These are phyloP conservation scores for Brachionus rotundiformis DNA, from an alignment of 1,140 invertebrate species.

Conservation along the genomic window DNA sequence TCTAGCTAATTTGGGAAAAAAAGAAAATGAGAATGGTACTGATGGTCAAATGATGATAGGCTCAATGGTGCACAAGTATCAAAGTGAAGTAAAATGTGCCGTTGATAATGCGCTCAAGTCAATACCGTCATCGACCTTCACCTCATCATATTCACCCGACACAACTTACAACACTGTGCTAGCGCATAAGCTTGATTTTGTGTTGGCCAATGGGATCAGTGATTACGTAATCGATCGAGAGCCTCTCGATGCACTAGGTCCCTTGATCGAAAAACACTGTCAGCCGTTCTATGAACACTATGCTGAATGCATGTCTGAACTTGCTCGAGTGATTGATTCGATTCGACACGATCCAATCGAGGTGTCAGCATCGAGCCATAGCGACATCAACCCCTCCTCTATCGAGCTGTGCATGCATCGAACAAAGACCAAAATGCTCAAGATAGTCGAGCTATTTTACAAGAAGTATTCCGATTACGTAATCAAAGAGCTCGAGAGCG, in stretches of 20 bases:
- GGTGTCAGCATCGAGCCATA: background rate
- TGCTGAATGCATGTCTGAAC: background rate
- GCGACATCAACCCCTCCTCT: background rate
- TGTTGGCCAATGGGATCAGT: background rate
- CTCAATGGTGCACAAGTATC: too few species aligned
- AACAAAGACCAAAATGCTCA: background rate
- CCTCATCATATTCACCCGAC: too few species aligned
- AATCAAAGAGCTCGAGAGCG: background rate
- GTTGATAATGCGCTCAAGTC: background rate
- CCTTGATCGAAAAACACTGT: background rate
- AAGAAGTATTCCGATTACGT: slow-evolving; percentile 18
- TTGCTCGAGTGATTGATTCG: background rate
- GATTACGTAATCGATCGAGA: background rate
- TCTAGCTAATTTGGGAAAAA: background rate
- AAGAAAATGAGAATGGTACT: too few species aligned
- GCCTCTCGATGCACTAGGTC: background rate
- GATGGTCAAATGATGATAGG: too few species aligned
- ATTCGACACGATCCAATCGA: background rate
- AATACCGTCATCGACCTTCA: too few species aligned
- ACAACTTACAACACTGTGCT: too few species aligned
- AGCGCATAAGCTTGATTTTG: background rate
- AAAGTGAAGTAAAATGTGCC: background rate
- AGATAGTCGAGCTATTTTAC: background rate
- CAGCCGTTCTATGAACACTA: background rate
- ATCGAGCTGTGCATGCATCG: background rate